Percentiles rank a stretch among this genome's conserved stretches.
phyloP scores from a whole-genome alignment of 2,888 invertebrate genomes.

The Endomychus coccineus region DNA sequence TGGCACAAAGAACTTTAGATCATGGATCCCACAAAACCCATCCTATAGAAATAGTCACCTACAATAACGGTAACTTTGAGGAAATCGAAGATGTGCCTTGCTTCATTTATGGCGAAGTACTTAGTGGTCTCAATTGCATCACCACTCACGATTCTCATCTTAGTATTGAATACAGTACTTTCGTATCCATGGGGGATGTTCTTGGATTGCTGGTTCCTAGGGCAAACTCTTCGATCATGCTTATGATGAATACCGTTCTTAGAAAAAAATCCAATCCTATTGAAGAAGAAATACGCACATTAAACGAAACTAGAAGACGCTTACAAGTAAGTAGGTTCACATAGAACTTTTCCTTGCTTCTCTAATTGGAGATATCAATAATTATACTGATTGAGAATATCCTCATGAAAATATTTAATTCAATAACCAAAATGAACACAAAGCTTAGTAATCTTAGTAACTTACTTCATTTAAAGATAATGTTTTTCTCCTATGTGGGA shows the following conservation, averaged over 20 bases:
- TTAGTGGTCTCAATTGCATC: constrained; percentile 33
- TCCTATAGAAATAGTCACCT: constrained; percentile 34
- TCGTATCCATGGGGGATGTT: constrained; percentile 30
- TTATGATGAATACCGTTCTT: constrained; percentile 33
- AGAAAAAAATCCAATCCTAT: constrained; percentile 32
- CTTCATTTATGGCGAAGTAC: constrained; percentile 31
- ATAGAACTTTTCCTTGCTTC: no score
- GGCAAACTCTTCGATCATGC: constrained; percentile 27
- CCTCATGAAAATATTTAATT: no score
- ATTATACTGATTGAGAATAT: no score
- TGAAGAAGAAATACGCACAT: constrained; percentile 29
- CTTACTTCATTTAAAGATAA: no score
- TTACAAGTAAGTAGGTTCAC: constrained; percentile 33
- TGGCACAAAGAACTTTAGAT: constrained; percentile 38
- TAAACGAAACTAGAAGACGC: constrained; percentile 29
- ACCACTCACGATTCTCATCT: constrained; percentile 26
- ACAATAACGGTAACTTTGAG: constrained; percentile 35
- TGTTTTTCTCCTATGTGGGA: no score
- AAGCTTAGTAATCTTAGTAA: no score
- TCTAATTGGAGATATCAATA: no score
- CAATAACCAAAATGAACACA: no score
- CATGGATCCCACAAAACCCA: constrained; percentile 31
- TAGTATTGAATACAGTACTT: constrained; percentile 32
- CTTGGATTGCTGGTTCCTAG: constrained; percentile 35
- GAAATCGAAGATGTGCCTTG: constrained; percentile 40